phyloP scores from a whole-genome alignment of 2,888 invertebrate species.

The Keiferia lycopersicella region DNA sequence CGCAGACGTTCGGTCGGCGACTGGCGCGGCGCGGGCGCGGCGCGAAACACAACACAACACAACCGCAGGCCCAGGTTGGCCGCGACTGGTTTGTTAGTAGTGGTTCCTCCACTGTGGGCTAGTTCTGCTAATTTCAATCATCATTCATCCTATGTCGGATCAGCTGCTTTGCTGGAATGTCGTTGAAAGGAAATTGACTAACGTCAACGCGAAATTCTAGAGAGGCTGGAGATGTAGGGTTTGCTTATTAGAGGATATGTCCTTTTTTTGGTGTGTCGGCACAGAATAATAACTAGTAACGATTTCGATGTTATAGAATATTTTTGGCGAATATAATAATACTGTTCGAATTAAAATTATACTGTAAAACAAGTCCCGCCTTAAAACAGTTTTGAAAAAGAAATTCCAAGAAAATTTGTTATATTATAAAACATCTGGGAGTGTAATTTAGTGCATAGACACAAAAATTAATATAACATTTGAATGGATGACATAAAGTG shows the following conservation, averaged over 20 bases:
- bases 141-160: slow-evolving; percentile 20
- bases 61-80: slow-evolving; percentile 49
- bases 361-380: no score
- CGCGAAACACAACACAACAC: slow-evolving; percentile 40
- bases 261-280: no score
- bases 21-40: slow-evolving; percentile 56
- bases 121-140: slow-evolving; percentile 26
- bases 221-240: not conserved
- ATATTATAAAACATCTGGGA: no score
- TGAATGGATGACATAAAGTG: not conserved
- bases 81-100: slow-evolving; percentile 24
- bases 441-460: no score
- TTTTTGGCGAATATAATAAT: no score
- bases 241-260: not conserved
- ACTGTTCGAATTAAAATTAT: no score
- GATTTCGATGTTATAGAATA: no score
- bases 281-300: no score
- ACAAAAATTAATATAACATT: no score
- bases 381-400: no score
- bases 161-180: slow-evolving; percentile 17
- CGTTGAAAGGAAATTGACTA: not conserved
- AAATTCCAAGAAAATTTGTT: no score
- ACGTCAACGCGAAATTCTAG: slow-evolving; percentile 3
- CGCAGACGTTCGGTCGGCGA: slow-evolving; percentile 57
- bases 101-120: slow-evolving; percentile 18